These are phyloP conservation scores for Branchellion lobata DNA, from an alignment of 2,888 invertebrate genomes.

Conservation along the genomic window DNA sequence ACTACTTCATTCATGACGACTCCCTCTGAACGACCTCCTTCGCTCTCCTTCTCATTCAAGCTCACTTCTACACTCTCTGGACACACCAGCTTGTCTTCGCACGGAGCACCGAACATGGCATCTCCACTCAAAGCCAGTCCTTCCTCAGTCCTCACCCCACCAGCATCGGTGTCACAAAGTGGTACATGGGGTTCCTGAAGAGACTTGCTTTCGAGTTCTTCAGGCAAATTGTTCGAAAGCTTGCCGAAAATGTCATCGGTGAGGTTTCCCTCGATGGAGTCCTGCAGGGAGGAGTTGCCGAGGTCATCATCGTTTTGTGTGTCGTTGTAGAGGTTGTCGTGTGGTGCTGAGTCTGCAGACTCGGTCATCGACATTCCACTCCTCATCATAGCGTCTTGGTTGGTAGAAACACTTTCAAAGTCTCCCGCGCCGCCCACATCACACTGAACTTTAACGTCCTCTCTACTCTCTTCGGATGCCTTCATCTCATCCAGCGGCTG, in stretches of 20 bases:
- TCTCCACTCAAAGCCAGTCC: background rate
- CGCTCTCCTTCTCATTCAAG: background rate
- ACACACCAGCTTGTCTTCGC: no score
- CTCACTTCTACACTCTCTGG: no score
- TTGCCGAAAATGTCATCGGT: background rate
- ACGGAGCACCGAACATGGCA: background rate
- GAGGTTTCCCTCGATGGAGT: background rate
- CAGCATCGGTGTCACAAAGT: background rate
- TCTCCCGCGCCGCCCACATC: no score
- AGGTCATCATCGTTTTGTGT: background rate
- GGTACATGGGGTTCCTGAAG: background rate
- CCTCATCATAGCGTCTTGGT: constrained; percentile 22
- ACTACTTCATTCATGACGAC: background rate
- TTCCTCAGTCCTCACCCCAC: background rate
- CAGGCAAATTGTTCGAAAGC: background rate
- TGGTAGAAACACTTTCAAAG: background rate
- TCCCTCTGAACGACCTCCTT: background rate
- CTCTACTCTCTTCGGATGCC: no score
- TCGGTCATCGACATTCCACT: constrained; percentile 35
- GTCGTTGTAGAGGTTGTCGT: constrained; percentile 34
- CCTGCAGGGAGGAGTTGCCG: background rate
- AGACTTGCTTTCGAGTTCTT: background rate
- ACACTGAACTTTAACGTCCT: background rate
- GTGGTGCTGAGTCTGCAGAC: constrained; percentile 33
- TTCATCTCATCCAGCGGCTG: no score